Evolutionary conservation across 2,888 invertebrate genomes (phyloP).

Genomic region (Elysia crispata): DNA sequence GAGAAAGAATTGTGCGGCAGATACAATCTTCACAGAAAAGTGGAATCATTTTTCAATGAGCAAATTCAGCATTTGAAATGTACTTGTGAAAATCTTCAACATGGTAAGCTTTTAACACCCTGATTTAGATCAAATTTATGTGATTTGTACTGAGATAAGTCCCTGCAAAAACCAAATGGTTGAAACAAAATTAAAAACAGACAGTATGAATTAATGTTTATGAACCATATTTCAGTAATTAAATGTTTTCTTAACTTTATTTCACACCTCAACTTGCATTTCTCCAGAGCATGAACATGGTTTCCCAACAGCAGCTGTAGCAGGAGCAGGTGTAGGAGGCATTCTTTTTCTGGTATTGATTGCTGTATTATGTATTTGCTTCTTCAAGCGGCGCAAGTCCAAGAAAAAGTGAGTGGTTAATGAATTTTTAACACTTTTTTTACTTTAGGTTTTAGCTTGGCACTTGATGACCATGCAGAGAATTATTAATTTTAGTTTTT

Average conservation of each 20-base stretch:
- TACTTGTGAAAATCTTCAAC: background rate
- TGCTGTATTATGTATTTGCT: background rate
- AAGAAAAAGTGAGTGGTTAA: slow-evolving; percentile 24
- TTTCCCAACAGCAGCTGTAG: background rate
- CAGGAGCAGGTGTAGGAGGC: slow-evolving; percentile 10
- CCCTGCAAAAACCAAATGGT: too few species aligned
- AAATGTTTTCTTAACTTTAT: too few species aligned
- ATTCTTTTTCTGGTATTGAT: slow-evolving; percentile 16
- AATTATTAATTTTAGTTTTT: too few species aligned
- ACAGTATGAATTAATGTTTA: too few species aligned
- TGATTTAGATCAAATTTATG: too few species aligned
- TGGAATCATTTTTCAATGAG: slow-evolving; percentile 29
- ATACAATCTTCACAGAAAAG: background rate
- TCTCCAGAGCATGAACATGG: background rate
- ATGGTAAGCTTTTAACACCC: too few species aligned
- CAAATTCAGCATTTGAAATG: slow-evolving; percentile 37
- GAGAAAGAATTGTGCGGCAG: background rate
- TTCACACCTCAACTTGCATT: too few species aligned
- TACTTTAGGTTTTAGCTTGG: too few species aligned
- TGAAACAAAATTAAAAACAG: too few species aligned
- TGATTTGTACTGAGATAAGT: too few species aligned
- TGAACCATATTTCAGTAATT: too few species aligned
- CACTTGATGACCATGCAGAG: too few species aligned
- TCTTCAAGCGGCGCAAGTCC: slow-evolving; percentile 23
- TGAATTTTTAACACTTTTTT: background rate